Evolutionary conservation across 2,888 invertebrate species (phyloP), one percentile per base, ranked within the genome.

Genomic region (Dasypolia templi): DNA sequence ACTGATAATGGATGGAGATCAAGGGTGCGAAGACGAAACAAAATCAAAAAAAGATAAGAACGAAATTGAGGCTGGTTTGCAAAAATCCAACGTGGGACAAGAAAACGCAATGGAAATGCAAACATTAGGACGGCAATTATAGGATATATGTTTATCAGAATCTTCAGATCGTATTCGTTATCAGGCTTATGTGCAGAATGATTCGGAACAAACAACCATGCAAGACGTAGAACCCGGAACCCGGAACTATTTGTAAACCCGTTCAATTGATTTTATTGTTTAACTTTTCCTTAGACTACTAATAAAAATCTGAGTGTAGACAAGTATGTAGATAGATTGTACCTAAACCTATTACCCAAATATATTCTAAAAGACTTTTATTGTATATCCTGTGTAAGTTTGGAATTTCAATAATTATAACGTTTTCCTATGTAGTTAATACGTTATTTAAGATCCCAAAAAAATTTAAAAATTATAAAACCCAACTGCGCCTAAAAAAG

Each of bases 171-270:
- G 11, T 17, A 2, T 22, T 22, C 11, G 35, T 22, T 26, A 69
- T 68, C 46, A 29, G 6, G n/a, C 39, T n/a, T 39, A 22, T 35
- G 22, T 22, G 6, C 42, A 26, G 9, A 32, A 49, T 26, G 32
- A 51, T 62, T 73, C 44, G 26, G n/a, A 51, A 14, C 7, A 19
- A 14, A 17, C 19, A 62, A 3, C 44, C 19, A n/a, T 35, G 26
- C 72, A 67, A 14, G 58, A 67, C 44, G 5, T 22, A n/a, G 66
- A 78, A 58, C 39, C 72, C n/a, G n/a, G 14, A 72, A 63, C 11
- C 72, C 67, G 22, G 66, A 72, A 55, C 53, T 67, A 32, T 78
- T 78, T 67, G 46, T 42, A 77, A 49, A 67, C 65, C 67, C 63
- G 14, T 72, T 63, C 17, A 46, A 32, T 53, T 58, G 17, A 77